A percentile compares a stretch with the other conserved stretches of the same genome.
These are phyloP conservation scores for Callocephalon fimbriatum DNA, from an alignment of 2,113 vertebrate species.

Conservation along the genomic window DNA sequence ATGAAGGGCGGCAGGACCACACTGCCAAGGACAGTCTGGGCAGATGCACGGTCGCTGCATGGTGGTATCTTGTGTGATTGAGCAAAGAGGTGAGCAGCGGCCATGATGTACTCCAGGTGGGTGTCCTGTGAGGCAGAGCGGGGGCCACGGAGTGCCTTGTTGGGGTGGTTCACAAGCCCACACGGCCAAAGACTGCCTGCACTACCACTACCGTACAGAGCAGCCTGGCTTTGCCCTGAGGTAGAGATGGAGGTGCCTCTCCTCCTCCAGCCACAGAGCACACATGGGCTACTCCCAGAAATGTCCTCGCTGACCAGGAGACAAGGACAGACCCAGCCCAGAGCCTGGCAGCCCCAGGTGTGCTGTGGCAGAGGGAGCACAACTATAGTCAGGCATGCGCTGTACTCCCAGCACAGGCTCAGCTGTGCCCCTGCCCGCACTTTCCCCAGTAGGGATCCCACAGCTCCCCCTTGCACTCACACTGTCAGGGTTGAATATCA, in stretches of 20 bases:
- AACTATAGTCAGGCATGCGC: neutral
- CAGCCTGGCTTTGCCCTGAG: neutral
- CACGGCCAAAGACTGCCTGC: neutral
- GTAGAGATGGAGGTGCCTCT: neutral
- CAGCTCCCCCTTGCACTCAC: slow-evolving; percentile 70
- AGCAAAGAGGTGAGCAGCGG: slow-evolving; percentile 85
- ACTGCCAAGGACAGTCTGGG: slow-evolving; percentile 53
- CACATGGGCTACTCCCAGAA: rapidly evolving
- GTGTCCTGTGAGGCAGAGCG: slow-evolving; percentile 49
- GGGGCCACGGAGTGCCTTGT: neutral
- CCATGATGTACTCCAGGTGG: slow-evolving; percentile 84
- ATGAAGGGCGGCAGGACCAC: slow-evolving; percentile 61
- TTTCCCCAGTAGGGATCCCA: rapidly evolving
- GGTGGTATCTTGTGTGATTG: slow-evolving; percentile 76
- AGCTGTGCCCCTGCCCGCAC: rapidly evolving
- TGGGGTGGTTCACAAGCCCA: neutral
- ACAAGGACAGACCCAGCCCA: neutral
- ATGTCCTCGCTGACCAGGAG: neutral
- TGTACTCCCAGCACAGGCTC: neutral
- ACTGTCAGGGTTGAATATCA: slow-evolving; percentile 79
- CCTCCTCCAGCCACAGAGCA: neutral
- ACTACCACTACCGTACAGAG: neutral
- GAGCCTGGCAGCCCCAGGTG: neutral
- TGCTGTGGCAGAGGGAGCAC: neutral
- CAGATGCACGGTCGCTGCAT: neutral